Evolutionary conservation across 2,113 vertebrate genomes (phyloP).

Genomic region (Todiramphus saurophagus): DNA sequence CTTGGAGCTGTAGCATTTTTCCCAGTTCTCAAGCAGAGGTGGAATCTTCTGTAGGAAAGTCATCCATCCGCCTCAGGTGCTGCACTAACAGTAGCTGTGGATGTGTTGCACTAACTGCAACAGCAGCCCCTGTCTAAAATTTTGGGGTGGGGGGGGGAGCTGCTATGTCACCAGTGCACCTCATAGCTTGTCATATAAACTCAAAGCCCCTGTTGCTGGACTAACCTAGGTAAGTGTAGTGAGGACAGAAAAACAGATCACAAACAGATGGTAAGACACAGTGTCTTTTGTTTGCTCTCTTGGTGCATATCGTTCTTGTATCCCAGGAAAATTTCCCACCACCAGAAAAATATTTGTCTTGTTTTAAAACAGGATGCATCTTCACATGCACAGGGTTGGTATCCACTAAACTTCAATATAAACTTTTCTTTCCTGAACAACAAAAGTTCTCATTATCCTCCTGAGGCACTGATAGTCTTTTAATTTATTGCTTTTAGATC

Average conservation of each 20-base stretch:
- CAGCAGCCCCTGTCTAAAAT: background rate
- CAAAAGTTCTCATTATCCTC: background rate
- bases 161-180: background rate
- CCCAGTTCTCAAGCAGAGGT: background rate
- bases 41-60: background rate
- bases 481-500: background rate
- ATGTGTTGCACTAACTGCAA: background rate
- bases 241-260: background rate
- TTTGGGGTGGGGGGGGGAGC: accelerated
- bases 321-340: background rate
- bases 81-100: background rate
- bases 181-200: background rate
- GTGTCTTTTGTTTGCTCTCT: background rate
- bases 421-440: background rate
- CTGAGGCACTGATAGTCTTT: background rate
- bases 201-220: background rate
- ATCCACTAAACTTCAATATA: background rate
- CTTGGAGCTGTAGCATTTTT: background rate
- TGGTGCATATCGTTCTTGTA: background rate
- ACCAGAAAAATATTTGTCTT: background rate
- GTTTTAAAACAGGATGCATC: background rate
- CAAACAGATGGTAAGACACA: background rate
- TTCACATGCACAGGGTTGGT: background rate
- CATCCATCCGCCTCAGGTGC: accelerated
- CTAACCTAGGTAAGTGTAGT: background rate